Evolutionary conservation across 2,888 invertebrate genomes (phyloP).

Genomic region (Callinectes sapidus): DNA sequence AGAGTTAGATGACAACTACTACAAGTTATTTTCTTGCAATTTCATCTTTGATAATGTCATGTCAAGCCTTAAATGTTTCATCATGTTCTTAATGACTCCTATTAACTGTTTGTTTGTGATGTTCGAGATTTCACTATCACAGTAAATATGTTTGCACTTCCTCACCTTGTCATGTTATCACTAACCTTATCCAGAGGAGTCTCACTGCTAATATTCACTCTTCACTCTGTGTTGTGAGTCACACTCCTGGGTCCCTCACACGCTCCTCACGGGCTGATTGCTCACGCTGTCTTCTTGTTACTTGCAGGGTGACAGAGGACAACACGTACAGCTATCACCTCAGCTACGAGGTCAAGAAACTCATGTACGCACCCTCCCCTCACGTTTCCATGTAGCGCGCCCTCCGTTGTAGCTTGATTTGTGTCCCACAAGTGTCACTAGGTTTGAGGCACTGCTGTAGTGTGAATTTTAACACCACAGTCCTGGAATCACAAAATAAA

Average conservation of each 20-base stretch:
- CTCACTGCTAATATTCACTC: slow-evolving; percentile 53
- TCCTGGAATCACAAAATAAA: slow-evolving; percentile 30
- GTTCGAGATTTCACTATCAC: slow-evolving; percentile 44
- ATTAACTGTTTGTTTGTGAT: slow-evolving; percentile 34
- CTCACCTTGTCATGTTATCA: slow-evolving; percentile 45
- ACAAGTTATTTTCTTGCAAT: neutral
- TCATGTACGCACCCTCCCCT: slow-evolving; percentile 88
- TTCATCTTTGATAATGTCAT: neutral
- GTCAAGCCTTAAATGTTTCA: slow-evolving; percentile 15
- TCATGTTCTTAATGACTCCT: slow-evolving; percentile 42
- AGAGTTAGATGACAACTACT: neutral
- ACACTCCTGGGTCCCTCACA: slow-evolving; percentile 49
- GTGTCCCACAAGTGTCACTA: slow-evolving; percentile 44
- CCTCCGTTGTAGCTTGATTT: slow-evolving; percentile 59
- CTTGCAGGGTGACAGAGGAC: slow-evolving; percentile 74
- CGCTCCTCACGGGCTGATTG: slow-evolving; percentile 62
- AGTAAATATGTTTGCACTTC: slow-evolving; percentile 41
- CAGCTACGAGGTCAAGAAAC: slow-evolving; percentile 99
- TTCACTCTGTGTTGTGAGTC: slow-evolving; percentile 39
- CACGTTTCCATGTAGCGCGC: slow-evolving; percentile 68
- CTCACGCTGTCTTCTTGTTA: slow-evolving; percentile 69
- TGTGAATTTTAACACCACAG: slow-evolving; percentile 18
- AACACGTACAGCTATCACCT: slow-evolving; percentile 98
- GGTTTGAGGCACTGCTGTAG: slow-evolving; percentile 48
- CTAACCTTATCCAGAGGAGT: slow-evolving; percentile 54